Base-by-base conservation (phyloP, 2,797 vertebrate species). In the Remorina albescens region DNA sequence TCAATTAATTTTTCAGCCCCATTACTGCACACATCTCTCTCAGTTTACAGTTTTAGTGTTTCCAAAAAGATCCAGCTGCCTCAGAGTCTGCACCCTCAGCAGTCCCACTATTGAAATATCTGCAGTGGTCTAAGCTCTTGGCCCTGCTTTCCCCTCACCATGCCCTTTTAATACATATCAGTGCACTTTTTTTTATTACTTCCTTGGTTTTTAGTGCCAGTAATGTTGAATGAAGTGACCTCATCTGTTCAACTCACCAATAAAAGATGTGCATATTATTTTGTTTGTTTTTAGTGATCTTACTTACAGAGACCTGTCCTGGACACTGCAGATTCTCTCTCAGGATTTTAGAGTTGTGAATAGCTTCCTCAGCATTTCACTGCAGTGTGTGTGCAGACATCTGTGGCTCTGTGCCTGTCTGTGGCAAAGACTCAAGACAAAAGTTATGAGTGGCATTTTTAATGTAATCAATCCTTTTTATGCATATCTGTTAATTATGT, bases 41-140 rank as follows among this genome's bases (percentile, higher is more conserved):
- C n/a, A n/a, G 37, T 50, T 15, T 12, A 71, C 19, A 62, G 47
- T 72, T 73, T 70, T n/a, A 63, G 37, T 75, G 55, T 75, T 78
- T 65, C 18, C 30, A 26, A 66, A 74, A 71, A 25, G 67, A 79
- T 56, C 37, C 59, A 53, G 37, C 49, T 65, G 41, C 65, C 37
- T 80, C 44, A 26, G 46, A 71, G 70, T 72, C 61, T 88, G 82
- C 81, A 85, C 65, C 58, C 70, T 90, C 89, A 87, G 88, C 86
- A 74, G 56, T 56, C 72, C 78, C 34, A 26, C 50, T 55, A 28
- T 73, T 65, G 42, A 68, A 74, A 67, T 74, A 73, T 62, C 80
- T 90, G 81, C 85, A 89, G 71, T 78, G 67, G 67, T 56, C 49
- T 37, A 42, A 72, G 28, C 21, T 72, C 19, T 58, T 64, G 65